These are phyloP conservation scores for Lasioglossum morio DNA, from an alignment of 2,888 invertebrate genomes.

Conservation along the genomic window DNA sequence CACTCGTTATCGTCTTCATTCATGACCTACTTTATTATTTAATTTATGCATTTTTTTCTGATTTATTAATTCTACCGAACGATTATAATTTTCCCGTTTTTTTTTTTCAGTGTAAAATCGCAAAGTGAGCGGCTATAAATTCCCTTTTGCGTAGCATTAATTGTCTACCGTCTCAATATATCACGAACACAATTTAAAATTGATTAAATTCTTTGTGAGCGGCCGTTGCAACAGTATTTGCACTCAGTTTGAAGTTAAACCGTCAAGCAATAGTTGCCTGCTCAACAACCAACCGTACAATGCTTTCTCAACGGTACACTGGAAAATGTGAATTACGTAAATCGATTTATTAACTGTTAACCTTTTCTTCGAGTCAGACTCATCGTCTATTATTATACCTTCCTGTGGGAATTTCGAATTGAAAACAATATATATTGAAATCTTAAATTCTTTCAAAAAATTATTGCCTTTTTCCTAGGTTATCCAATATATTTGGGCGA, in stretches of 20 bases:
- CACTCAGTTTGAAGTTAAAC: slow-evolving; percentile 6
- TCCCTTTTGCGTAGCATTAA: background rate
- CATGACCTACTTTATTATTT: too few species aligned
- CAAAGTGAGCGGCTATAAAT: background rate
- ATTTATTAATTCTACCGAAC: background rate
- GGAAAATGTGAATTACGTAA: background rate
- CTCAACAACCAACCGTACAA: background rate
- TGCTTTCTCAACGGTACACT: background rate
- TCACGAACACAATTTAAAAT: background rate
- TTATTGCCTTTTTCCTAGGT: too few species aligned
- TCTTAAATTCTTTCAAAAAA: too few species aligned
- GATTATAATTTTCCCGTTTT: background rate
- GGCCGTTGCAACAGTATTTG: background rate
- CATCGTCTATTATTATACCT: background rate
- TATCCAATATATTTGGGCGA: too few species aligned
- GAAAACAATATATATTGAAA: too few species aligned
- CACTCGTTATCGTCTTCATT: too few species aligned
- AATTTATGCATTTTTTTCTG: background rate
- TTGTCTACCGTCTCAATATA: background rate
- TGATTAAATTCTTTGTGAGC: slow-evolving; percentile 1
- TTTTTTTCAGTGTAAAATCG: background rate
- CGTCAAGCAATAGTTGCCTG: background rate
- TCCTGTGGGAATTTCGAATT: too few species aligned
- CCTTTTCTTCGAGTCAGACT: background rate
- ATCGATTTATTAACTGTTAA: background rate